Evolutionary conservation across 2,113 vertebrate species (phyloP).

Genomic region (Microcebus tavaratra): DNA sequence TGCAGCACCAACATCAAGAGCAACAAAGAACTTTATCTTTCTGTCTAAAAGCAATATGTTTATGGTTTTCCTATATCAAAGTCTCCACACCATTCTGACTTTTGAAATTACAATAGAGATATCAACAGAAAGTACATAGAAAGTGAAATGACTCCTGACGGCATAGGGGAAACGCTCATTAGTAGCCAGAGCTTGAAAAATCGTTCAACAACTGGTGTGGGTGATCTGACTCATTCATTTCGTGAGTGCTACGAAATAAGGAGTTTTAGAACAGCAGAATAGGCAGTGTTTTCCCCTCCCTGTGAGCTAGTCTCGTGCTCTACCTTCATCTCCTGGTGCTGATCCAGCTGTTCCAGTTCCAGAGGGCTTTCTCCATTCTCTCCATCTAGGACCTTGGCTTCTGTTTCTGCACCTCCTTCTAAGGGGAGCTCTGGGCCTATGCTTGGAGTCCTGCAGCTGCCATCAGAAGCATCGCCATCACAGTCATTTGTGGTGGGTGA

Average conservation of each 20-base stretch:
- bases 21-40: background rate
- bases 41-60: background rate
- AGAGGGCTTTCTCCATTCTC: constrained; percentile 53
- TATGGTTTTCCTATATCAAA: background rate
- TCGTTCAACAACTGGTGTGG: background rate
- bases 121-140: background rate
- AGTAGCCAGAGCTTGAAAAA: background rate
- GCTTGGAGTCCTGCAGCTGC: constrained; percentile 69
- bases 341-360: constrained; percentile 73
- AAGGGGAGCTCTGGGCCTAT: constrained; percentile 5
- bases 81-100: background rate
- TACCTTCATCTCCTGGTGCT: constrained; percentile 83
- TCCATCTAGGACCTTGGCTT: constrained; percentile 53
- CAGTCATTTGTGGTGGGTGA: background rate
- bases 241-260: background rate
- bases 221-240: background rate
- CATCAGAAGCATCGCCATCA: constrained; percentile 61
- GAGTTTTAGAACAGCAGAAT: background rate
- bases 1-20: background rate
- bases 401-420: constrained; percentile 46
- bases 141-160: background rate
- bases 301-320: background rate
- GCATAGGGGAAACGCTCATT: background rate
- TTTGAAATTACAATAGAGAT: background rate
- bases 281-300: background rate